These are phyloP conservation scores for Gnatocerus cornutus DNA, from an alignment of 2,888 invertebrate species.

Conservation along the genomic window DNA sequence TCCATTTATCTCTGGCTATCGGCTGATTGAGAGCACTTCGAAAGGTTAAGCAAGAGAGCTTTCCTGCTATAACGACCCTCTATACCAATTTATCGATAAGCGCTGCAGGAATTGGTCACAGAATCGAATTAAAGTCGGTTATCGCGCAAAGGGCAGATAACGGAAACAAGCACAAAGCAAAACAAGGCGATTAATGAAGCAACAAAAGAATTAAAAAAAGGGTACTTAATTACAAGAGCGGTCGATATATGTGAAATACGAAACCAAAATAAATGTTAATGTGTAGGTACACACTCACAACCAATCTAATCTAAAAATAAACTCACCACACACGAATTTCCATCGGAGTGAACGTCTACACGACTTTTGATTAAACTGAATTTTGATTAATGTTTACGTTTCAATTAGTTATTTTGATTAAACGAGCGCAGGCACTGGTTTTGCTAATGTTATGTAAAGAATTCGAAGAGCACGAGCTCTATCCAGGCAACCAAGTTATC, in stretches of 20 bases:
- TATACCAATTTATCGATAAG: not conserved
- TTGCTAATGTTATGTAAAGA: conserved; percentile 51
- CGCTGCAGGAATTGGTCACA: conserved; percentile 4
- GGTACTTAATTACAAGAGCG: not conserved
- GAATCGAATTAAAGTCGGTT: not conserved
- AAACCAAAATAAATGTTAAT: conserved; percentile 21
- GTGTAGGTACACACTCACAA: conserved; percentile 16
- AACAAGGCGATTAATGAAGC: not conserved
- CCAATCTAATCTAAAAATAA: conserved; percentile 49
- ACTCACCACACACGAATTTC: conserved; percentile 52
- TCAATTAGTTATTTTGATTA: conserved; percentile 45
- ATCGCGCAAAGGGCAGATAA: not conserved
- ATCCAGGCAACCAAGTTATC: conserved; percentile 60
- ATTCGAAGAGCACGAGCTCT: conserved; percentile 50
- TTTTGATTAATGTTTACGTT: conserved; percentile 41
- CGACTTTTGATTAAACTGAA: conserved; percentile 31
- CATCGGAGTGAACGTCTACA: conserved; percentile 30
- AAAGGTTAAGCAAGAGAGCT: conserved; percentile 30
- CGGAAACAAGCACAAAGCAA: not conserved
- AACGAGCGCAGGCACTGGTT: conserved; percentile 50
- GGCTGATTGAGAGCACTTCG: conserved; percentile 8
- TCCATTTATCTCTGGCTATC: too few species aligned
- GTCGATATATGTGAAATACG: conserved; percentile 1
- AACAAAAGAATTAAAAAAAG: too few species aligned
- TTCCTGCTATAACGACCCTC: not conserved